phyloP scores from a whole-genome alignment of 2,797 vertebrate species.

The Acrossocheilus fasciatus region DNA sequence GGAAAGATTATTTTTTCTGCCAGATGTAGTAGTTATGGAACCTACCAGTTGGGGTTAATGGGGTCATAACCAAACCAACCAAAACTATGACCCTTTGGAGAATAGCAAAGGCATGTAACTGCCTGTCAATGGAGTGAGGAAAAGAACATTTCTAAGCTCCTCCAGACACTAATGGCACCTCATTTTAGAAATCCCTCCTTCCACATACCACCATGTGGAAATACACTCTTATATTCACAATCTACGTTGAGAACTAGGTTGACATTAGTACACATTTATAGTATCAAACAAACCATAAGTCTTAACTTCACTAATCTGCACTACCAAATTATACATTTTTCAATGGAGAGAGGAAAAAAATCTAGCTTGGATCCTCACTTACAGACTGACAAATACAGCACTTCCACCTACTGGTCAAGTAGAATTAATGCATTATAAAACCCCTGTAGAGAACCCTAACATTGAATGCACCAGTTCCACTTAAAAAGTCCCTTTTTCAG shows the following conservation, averaged over 20 bases:
- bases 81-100: background rate
- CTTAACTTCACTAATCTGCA: background rate
- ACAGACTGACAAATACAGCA: background rate
- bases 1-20: background rate
- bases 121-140: background rate
- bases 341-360: background rate
- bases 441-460: background rate
- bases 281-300: background rate
- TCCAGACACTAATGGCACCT: background rate
- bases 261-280: background rate
- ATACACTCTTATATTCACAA: background rate
- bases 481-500: background rate
- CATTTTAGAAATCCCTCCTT: background rate
- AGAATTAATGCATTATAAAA: background rate
- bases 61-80: background rate
- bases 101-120: background rate
- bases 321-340: background rate
- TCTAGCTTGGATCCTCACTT: too few relatives aligned
- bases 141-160: background rate
- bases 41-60: background rate
- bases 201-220: background rate
- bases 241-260: background rate
- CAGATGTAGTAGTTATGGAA: background rate
- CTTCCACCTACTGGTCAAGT: conserved; percentile 47
- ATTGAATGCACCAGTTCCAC: background rate